phyloP scores from a whole-genome alignment of 2,797 vertebrate genomes.

The Stomatorhinus walkeri region DNA sequence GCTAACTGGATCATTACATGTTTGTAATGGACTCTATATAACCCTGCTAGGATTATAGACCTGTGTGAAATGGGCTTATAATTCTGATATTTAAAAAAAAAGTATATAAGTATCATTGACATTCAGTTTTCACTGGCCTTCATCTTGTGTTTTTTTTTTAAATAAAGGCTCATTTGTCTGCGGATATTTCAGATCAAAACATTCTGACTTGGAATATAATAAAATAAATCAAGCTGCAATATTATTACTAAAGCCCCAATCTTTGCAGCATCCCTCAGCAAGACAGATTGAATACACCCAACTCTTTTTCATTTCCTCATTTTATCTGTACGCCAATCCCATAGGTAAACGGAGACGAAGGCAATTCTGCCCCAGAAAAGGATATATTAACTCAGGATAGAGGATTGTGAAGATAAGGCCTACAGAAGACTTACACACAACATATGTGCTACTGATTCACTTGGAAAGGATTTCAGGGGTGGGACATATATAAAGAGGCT shows the following conservation, averaged over 20 bases:
- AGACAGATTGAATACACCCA: neutral
- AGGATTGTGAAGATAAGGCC: neutral
- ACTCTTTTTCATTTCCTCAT: slow-evolving; percentile 18
- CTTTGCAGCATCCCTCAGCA: neutral
- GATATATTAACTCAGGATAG: slow-evolving; percentile 5
- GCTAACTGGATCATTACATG: neutral
- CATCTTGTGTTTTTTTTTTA: neutral
- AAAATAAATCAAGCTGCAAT: neutral
- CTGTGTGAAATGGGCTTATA: neutral
- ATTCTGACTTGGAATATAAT: neutral
- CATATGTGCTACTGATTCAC: neutral
- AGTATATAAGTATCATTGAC: neutral
- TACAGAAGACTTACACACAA: neutral
- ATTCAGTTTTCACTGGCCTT: neutral
- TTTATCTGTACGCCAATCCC: neutral
- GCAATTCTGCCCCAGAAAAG: neutral
- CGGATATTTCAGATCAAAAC: neutral
- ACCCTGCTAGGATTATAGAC: neutral
- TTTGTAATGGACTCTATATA: neutral
- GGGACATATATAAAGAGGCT: neutral
- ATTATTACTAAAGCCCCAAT: neutral
- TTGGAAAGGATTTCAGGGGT: neutral
- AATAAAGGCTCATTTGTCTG: neutral
- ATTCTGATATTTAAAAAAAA: neutral
- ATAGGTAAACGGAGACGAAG: neutral